Evolutionary conservation across 2,113 vertebrate species (phyloP).

Genomic region (Oenanthe melanoleuca): DNA sequence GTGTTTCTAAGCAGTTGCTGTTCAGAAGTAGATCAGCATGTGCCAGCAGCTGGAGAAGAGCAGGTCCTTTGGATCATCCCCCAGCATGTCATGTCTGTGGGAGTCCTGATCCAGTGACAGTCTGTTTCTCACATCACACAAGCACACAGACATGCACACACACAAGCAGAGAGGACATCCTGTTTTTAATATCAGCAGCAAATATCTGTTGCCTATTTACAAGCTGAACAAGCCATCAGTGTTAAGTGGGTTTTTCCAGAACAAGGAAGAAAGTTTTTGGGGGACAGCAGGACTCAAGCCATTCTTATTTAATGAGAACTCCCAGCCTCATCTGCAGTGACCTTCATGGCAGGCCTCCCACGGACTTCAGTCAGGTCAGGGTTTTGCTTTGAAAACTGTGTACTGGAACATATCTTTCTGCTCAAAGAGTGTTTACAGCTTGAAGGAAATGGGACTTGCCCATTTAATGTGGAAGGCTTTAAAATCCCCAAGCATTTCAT

Average conservation of each 20-base stretch:
- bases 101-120: not conserved
- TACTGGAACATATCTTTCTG: not conserved
- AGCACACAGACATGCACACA: not conserved
- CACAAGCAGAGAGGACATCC: rapidly evolving
- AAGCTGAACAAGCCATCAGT: not conserved
- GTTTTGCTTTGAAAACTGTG: constrained; percentile 4
- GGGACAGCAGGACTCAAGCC: not conserved
- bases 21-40: not conserved
- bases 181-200: not conserved
- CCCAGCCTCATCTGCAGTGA: not conserved
- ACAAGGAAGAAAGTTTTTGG: not conserved
- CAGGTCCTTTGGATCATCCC: not conserved
- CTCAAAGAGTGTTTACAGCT: not conserved
- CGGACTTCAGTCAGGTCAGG: not conserved
- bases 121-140: not conserved
- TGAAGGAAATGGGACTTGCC: not conserved
- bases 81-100: not conserved
- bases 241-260: not conserved
- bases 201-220: not conserved
- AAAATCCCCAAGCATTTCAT: not conserved
- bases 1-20: not conserved
- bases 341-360: not conserved
- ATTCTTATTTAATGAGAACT: not conserved
- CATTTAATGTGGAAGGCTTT: not conserved
- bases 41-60: not conserved